Base-by-base conservation (phyloP, 2,888 invertebrate genomes). In the Caenorhabditis doughertyi region DNA sequence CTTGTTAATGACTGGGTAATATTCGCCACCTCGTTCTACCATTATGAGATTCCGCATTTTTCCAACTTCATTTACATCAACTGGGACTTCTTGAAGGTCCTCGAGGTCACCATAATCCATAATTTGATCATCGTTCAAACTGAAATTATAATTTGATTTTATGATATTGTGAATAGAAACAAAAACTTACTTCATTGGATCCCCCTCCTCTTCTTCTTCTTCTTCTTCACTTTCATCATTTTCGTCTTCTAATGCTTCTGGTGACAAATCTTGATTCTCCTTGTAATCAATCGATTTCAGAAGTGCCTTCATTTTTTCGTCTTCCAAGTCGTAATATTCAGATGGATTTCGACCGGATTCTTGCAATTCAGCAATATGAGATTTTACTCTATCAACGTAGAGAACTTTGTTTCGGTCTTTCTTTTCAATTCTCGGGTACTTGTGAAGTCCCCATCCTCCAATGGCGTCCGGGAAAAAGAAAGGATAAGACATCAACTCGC, bases 111-210 rank as follows among this genome's bases (percentile, higher is more conserved):
- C 64, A 9, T 49, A 21, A 8, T 32, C 13, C 4, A 64, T 47
- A 32, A 64, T 64, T 16, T 49, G 13, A 7, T 64, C 47, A 7
- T 62, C 29, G 47, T 27, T 11, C 16, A 44, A 18, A 9, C 62
- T 62, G 47, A 47, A 62, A 42, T 11, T 42, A 42, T 42, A 42
- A 42, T 47, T 58, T 18, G 39, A 13, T 9, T 35, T 23, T 56
- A 18, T 13, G n/a, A n/a, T n/a, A n/a, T n/a, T n/a, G n/a, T n/a
- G n/a, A n/a, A n/a, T n/a, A n/a, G n/a, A n/a, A n/a, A n/a, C n/a
- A 32, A 32, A 56, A 16, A 58, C 58, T 58, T 16, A 58, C 58
- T 18, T 39, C 18, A 32, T 8, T n/a, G 56, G 56, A 35, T 58
- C 58, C 3, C 8, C 13, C 9, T 56, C 56, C n/a, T 56, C 32